phyloP scores from a whole-genome alignment of 2,113 vertebrate species.

The Chloebia gouldiae region DNA sequence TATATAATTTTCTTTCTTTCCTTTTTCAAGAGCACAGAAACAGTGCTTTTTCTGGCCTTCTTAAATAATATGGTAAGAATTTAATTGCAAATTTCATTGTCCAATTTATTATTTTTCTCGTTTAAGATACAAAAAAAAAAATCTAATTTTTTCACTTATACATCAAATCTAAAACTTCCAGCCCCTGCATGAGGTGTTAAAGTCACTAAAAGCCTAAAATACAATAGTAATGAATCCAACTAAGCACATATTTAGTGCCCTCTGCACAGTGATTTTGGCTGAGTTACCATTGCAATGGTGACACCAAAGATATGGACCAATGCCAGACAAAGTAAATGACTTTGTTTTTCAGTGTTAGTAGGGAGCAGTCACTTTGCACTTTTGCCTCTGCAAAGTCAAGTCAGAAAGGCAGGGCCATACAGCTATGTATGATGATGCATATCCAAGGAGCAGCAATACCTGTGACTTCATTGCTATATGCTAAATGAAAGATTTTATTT shows the following conservation, averaged over 20 bases:
- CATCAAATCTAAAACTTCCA: neutral
- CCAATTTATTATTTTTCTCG: neutral
- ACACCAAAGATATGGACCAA: neutral
- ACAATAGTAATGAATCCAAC: neutral
- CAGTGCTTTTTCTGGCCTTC: neutral
- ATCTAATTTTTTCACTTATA: neutral
- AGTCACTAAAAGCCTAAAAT: neutral
- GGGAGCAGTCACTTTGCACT: neutral
- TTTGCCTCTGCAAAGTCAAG: neutral
- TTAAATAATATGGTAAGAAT: neutral
- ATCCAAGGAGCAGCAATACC: neutral
- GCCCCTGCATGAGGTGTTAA: neutral
- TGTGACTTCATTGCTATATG: neutral
- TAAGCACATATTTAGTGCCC: neutral
- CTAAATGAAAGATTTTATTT: neutral
- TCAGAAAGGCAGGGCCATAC: neutral
- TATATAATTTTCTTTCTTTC: neutral
- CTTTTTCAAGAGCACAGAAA: neutral
- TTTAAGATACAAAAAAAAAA: neutral
- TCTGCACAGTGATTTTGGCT: neutral
- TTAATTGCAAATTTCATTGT: neutral
- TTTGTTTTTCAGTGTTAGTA: neutral
- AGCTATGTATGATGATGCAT: neutral
- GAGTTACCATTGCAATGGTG: neutral
- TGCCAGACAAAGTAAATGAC: neutral